Evolutionary conservation across 2,888 invertebrate genomes (phyloP).

Genomic region (Prenolepis imparis): DNA sequence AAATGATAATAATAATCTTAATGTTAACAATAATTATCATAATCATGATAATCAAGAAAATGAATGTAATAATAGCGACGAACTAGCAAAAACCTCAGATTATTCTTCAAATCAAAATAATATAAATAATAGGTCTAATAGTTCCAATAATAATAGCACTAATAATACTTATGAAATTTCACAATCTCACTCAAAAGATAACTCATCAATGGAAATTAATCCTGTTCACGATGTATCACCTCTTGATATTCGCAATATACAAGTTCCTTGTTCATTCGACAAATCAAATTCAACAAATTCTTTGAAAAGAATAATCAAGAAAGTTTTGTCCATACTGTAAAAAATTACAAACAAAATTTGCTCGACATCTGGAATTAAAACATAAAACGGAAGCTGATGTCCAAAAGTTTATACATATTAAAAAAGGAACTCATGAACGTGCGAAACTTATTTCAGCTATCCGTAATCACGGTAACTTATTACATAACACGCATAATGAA

Average conservation of each 20-base stretch:
- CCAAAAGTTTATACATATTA: conserved; percentile 57
- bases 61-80: background rate
- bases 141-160: background rate
- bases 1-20: background rate
- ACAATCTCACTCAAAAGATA: background rate
- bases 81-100: background rate
- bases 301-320: conserved; percentile 38
- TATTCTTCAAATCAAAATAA: background rate
- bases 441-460: conserved; percentile 59
- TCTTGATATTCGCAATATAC: conserved; percentile 11
- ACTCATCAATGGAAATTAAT: background rate
- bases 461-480: conserved; percentile 58
- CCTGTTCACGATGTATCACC: background rate
- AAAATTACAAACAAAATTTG: conserved; percentile 65
- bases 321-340: conserved; percentile 71
- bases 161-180: background rate
- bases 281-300: conserved; percentile 12
- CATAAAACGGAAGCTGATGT: conserved; percentile 64
- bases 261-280: background rate
- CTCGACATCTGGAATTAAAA: conserved; percentile 62
- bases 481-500: conserved; percentile 59
- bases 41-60: background rate
- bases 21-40: background rate
- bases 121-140: no score
- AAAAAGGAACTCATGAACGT: conserved; percentile 41